Base-by-base conservation (phyloP, 2,888 invertebrate genomes). In the Lepidocyrtinus sp. region DNA sequence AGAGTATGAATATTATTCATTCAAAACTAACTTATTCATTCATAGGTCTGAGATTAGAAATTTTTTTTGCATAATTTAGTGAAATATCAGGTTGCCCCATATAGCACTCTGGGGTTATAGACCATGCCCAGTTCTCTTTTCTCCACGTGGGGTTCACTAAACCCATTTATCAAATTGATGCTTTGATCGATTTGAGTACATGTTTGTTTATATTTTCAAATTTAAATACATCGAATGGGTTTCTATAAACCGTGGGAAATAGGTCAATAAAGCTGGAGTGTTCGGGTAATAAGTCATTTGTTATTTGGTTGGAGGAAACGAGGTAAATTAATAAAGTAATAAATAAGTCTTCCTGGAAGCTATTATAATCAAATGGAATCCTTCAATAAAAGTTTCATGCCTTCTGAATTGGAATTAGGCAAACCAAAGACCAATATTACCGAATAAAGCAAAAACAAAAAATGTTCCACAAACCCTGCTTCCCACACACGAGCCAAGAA, bases 401-500 rank as follows among this genome's bases (percentile, higher is more conserved):
- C 22, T 36, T 69, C 25, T 76, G 72, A 59, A 19, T 73, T 24
- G 70, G 7, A 15, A 76, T 69, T 19, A 70, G 2, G 76, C 71
- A 5, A 74, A 26, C 24, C 50, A 12, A 9, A 82, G 50, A 26
- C 65, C 59, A 19, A 76, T 26, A 26, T 45, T 17, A 0, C 61
- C 46, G 15, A 27, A 25, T 12, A 76, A 7, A 12, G 76, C 21
- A 62, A 80, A 82, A 7, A 68, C 15, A 9, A 68, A 21, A 22
- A 75, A 82, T 50, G 22, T 27, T 65, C 76, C 26, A 45, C 69
- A 80, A 50, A 76, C 80, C 25, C 82, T 26, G 46, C 68, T 19
- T 21, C 80, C 82, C 2, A 82, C 67, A 36, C 82, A 82, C 7
- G 63, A 80, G 15, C 80, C 76, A n/a, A n/a, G n/a, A n/a, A n/a